Conservation (phyloP, 2,888 invertebrate species). For the Melipona bicolor region DNA sequence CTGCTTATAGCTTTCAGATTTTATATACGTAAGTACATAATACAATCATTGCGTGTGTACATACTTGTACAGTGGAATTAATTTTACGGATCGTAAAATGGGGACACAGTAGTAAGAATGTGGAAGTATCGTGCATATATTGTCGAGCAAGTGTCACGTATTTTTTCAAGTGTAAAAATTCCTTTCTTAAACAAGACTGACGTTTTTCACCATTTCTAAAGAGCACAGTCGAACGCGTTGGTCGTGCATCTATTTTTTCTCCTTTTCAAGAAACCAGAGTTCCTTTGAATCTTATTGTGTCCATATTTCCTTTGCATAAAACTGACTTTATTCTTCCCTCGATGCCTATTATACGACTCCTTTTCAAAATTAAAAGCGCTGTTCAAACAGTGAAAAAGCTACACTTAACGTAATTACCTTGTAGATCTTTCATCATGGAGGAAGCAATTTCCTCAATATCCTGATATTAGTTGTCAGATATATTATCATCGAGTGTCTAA, state of each 20-base stretch:
- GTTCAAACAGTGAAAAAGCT: conserved; percentile 1
- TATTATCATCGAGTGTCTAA: background rate
- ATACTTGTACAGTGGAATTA: too few species aligned
- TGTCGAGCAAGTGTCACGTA: background rate
- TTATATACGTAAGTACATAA: too few species aligned
- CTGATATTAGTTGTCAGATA: background rate
- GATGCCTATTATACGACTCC: background rate
- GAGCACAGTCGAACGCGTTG: background rate
- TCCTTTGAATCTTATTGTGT: background rate
- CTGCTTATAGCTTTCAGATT: too few species aligned
- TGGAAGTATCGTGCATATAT: background rate
- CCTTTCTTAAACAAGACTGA: background rate
- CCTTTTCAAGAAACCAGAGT: background rate
- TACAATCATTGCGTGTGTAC: too few species aligned
- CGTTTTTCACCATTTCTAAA: background rate
- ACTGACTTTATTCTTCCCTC: conserved; percentile 2
- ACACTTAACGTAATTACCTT: background rate
- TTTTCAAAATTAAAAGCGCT: conserved; percentile 12
- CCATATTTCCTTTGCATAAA: background rate
- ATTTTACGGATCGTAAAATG: too few species aligned
- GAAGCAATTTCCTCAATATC: background rate
- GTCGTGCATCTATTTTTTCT: background rate
- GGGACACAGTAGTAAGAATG: background rate
- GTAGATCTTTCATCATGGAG: background rate
- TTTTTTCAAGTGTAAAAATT: background rate